Evolutionary conservation across 1,140 invertebrate species (phyloP).

Genomic region (Vanessa atalanta): DNA sequence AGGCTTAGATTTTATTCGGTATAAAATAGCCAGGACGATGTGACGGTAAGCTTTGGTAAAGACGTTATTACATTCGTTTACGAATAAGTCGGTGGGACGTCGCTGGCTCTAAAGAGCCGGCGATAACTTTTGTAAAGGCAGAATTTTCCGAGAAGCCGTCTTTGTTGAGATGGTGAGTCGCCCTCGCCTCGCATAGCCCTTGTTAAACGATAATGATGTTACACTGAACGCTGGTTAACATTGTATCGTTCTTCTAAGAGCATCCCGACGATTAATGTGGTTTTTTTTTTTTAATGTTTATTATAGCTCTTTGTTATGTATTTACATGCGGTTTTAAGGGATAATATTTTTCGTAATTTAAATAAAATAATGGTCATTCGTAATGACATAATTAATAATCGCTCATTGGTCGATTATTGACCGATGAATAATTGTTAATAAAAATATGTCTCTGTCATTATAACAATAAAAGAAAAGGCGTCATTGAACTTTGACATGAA

Average conservation of each 20-base stretch:
- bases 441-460: no score
- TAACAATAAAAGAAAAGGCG: no score
- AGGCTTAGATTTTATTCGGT: conserved; percentile 49
- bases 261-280: background rate
- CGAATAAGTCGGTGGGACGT: conserved; percentile 9
- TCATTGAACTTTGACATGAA: no score
- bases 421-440: no score
- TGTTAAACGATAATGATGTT: conserved; percentile 27
- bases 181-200: conserved; percentile 2
- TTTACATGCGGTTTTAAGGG: background rate
- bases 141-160: conserved; percentile 17
- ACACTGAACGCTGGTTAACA: conserved; percentile 18
- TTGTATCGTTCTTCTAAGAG: background rate
- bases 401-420: no score
- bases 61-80: conserved; percentile 21
- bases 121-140: conserved; percentile 19
- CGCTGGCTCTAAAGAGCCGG: conserved; percentile 9
- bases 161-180: conserved; percentile 12
- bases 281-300: background rate
- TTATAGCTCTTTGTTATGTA: background rate
- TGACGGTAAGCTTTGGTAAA: conserved; percentile 23
- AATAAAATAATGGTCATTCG: no score
- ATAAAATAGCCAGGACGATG: conserved; percentile 22
- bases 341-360: no score
- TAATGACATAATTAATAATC: no score